Conservation (phyloP, 2,113 vertebrate species). For the Pomatorhinus ruficollis region DNA sequence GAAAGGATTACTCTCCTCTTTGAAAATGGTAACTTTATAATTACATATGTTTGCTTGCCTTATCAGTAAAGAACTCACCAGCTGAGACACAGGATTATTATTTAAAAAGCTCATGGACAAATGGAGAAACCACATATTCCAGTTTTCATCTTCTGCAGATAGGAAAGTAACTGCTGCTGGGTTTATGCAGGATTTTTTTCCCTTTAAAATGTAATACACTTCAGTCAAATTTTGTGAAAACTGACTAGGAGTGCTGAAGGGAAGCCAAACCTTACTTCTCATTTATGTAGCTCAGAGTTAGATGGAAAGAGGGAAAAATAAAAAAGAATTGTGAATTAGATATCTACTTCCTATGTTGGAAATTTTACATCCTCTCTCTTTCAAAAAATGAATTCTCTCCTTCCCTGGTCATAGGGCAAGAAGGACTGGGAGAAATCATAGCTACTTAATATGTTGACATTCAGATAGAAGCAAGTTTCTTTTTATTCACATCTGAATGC, state of each 20-base stretch:
- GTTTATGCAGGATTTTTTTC: not conserved
- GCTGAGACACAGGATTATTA: constrained; percentile 58
- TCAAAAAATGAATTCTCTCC: not conserved
- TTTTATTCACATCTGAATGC: not conserved
- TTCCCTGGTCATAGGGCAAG: not conserved
- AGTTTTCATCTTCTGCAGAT: constrained; percentile 26
- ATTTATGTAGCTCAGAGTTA: not conserved
- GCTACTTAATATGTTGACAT: not conserved
- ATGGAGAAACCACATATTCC: not conserved
- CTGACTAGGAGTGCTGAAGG: not conserved
- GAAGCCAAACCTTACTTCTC: not conserved
- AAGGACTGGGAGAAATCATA: not conserved
- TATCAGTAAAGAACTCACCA: constrained; percentile 63
- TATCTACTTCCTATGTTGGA: not conserved
- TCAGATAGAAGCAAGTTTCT: not conserved
- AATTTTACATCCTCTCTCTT: not conserved
- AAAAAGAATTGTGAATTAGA: not conserved
- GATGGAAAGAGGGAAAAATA: not conserved
- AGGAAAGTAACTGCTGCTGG: constrained; percentile 5
- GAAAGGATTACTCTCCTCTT: constrained; percentile 80
- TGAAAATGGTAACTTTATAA: constrained; percentile 77
- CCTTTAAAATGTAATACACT: not conserved
- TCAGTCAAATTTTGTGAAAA: not conserved
- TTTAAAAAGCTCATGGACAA: constrained; percentile 44
- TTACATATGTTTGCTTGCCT: constrained; percentile 72